A percentile compares a stretch with the other conserved stretches of the same genome.
Conservation (phyloP, 2,113 vertebrate species). For the Cynoglossus semilaevis region DNA sequence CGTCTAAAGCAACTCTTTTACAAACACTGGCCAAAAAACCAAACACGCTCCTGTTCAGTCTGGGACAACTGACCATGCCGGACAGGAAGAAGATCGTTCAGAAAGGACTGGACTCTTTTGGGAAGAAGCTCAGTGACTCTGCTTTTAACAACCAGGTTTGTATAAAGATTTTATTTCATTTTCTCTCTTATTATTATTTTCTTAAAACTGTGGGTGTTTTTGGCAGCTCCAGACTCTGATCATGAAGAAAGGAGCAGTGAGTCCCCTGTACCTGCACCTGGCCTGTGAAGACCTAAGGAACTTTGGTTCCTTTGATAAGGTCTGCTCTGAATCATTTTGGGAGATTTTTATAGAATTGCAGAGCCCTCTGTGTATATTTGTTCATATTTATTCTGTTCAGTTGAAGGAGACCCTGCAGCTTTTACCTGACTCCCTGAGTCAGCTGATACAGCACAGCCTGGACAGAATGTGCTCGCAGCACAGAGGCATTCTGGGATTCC, state of each 20-base stretch:
- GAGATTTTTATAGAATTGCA: too few relatives aligned
- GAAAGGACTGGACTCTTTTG: constrained; percentile 78
- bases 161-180: background rate
- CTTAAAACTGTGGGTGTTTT: background rate
- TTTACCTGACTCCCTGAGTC: constrained; percentile 77
- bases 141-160: constrained; percentile 89
- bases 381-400: constrained; percentile 36
- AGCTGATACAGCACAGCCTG: constrained; percentile 77
- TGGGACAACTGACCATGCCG: constrained; percentile 74
- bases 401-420: constrained; percentile 73
- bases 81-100: constrained; percentile 80
- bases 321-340: constrained; percentile 23
- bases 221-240: constrained; percentile 81
- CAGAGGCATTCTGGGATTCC: constrained; percentile 62
- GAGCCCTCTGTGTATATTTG: background rate
- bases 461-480: constrained; percentile 77
- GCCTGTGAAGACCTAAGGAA: constrained; percentile 85
- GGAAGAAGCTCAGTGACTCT: constrained; percentile 87
- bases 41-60: constrained; percentile 52
- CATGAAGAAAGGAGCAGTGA: constrained; percentile 81
- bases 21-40: constrained; percentile 73
- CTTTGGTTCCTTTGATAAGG: constrained; percentile 85
- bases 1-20: constrained; percentile 63
- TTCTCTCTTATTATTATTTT: background rate
- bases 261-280: constrained; percentile 82